Conservation (phyloP, 1,140 invertebrate genomes). For the Chelonus insularis region DNA sequence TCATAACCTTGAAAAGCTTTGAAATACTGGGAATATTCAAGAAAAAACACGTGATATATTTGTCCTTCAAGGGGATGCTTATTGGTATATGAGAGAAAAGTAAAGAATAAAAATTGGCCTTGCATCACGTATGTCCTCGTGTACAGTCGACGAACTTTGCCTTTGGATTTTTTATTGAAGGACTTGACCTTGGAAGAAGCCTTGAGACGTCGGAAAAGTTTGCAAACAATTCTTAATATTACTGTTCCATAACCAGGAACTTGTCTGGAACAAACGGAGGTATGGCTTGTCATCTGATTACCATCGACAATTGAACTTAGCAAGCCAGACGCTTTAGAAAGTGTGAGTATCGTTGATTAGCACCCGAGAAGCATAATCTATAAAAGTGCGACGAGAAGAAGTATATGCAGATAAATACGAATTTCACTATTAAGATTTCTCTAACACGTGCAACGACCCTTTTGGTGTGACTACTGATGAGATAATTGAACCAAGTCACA, state of each 20-base stretch:
- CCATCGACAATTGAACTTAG: background rate
- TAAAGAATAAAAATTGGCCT: constrained; percentile 5
- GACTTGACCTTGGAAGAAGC: constrained; percentile 18
- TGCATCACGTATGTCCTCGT: constrained; percentile 20
- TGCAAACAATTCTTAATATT: background rate
- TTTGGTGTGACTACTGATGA: constrained; percentile 1
- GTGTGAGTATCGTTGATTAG: constrained; percentile 15
- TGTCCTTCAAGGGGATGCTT: constrained; percentile 11
- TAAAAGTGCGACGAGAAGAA: background rate
- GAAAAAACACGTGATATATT: no score
- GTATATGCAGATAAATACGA: background rate
- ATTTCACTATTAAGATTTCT: constrained; percentile 18
- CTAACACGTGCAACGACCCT: constrained; percentile 18
- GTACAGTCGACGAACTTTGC: constrained; percentile 22
- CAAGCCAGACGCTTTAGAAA: constrained; percentile 14
- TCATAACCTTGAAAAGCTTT: background rate
- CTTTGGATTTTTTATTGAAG: constrained; percentile 4
- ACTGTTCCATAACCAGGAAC: constrained; percentile 6
- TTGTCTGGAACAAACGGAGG: background rate
- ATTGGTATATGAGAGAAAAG: background rate
- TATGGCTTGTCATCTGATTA: background rate
- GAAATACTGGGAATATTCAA: no score
- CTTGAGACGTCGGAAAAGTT: constrained; percentile 23
- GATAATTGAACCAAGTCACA: constrained; percentile 12
- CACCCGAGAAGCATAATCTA: constrained; percentile 5